Base-by-base conservation (phyloP, 2,888 invertebrate genomes). In the Barypeithes pellucidus region DNA sequence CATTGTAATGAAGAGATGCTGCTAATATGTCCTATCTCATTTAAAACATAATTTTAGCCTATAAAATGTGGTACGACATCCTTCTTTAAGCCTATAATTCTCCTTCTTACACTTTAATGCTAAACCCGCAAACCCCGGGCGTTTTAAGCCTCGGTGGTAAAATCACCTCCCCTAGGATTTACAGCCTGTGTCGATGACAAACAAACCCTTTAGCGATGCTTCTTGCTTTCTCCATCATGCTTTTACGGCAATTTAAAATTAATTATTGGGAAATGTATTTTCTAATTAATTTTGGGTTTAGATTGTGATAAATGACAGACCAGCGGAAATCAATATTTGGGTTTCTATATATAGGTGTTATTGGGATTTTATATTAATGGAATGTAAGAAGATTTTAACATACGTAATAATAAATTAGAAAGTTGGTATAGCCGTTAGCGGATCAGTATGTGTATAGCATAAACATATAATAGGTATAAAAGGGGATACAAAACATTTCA, bases 201-300 rank as follows among this genome's bases (percentile, higher is more conserved):
- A 67, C 67, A 67, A 29, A 50, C 65, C 62, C 45, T 24, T 33
- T 50, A 18, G 65, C 65, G 33, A 47, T 50, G 36, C 36, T 52
- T 39, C 39, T 50, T 54, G 43, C 43, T 54, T 43, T 20, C 43
- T 20, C 54, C 66, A 39, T 41, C 39, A 22, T 52, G 52, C 60
- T 60, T 52, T 67, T 33, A 41, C 67, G 29, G 67, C 43, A 60
- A 67, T 67, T 47, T 67, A 47, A 67, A 60, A 67, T 47, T 60
- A 52, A 67, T 67, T 67, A 67, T 60, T 67, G 45, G 67, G 60
- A 67, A 67, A 67, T 52, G 67, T 67, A 67, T 60, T 67, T 67
- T 33, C 59, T 47, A 59, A 67, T 59, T 67, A 67, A 67, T 45
- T 67, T 60, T 67, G 14, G 24, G 52, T 52, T 52, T 52, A 20